phyloP scores from a whole-genome alignment of 2,797 vertebrate species.

The Anabas testudineus region DNA sequence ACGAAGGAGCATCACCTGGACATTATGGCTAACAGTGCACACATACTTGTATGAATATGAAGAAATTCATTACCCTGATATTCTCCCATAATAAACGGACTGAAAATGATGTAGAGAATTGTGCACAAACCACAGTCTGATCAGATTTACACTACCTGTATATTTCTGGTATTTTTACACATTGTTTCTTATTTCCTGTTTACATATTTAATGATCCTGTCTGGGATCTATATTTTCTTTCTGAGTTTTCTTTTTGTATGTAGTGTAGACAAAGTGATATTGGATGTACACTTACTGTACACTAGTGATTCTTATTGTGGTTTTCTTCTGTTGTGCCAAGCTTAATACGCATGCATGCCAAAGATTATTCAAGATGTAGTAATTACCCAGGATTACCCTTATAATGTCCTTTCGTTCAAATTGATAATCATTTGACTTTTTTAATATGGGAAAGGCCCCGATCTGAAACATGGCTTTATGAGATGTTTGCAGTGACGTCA shows the following conservation, averaged over 20 bases:
- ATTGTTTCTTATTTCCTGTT: slow-evolving; percentile 68
- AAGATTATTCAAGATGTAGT: slow-evolving; percentile 45
- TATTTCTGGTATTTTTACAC: slow-evolving; percentile 65
- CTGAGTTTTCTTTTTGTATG: slow-evolving; percentile 58
- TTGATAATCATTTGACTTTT: slow-evolving; percentile 31
- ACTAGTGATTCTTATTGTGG: slow-evolving; percentile 51
- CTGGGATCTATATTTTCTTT: slow-evolving; percentile 57
- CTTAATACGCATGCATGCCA: slow-evolving; percentile 69
- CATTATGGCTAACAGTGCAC: not conserved
- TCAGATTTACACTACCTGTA: slow-evolving; percentile 19
- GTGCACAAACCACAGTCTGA: slow-evolving; percentile 3
- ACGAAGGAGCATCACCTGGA: not conserved
- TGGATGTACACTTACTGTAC: slow-evolving; percentile 43
- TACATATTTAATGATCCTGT: slow-evolving; percentile 55
- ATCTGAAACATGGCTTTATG: slow-evolving; percentile 5
- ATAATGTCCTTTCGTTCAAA: slow-evolving; percentile 32
- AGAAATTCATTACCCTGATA: slow-evolving; percentile 1
- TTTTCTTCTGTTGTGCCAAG: slow-evolving; percentile 51
- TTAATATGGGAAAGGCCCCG: slow-evolving; percentile 14
- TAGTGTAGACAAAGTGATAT: slow-evolving; percentile 56
- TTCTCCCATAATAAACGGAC: not conserved
- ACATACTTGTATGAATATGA: not conserved
- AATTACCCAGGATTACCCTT: slow-evolving; percentile 33
- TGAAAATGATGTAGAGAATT: not conserved
- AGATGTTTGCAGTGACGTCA: not conserved